Evolutionary conservation across 2,888 invertebrate species (phyloP), one percentile per base, ranked within the genome.

Genomic region (Cheilosia grossa): DNA sequence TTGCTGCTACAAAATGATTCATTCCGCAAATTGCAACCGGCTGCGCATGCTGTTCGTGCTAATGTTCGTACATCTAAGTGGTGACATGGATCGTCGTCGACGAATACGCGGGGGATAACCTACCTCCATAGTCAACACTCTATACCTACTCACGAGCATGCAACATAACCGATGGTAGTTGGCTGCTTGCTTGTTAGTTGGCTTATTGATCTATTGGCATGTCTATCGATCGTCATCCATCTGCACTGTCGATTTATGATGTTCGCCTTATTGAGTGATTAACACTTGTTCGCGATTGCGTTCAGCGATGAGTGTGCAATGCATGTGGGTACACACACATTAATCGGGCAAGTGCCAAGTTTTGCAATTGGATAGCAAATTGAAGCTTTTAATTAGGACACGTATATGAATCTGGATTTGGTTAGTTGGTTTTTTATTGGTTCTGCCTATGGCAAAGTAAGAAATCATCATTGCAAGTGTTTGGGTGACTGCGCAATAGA

Each of bases 201-300:
- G 74, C 27, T 78, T 69, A 61, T 78, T 78, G 69, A 69, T 78
- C 53, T 69, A 78, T 69, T 69, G 69, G 61, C 69, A 78, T 61
- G 77, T 78, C 77, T 69, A 44, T 54, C 42, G 54, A 78, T 78
- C 77, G 69, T 61, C 77, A 77, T 78, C 67, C 77, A 77, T 77
- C 61, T 69, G 54, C 13, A 30, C 59, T 78, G 69, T 78, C 69
- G 69, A 61, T 78, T 78, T 69, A 69, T 56, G 69, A 78, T 69
- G 61, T 47, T 78, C 24, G 69, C 69, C 37, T 78, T 69, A 78
- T 78, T 78, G 61, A 78, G 61, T 69, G 77, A 78, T 77, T 77
- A 77, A 78, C 77, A 78, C 63, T 78, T 78, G 69, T 69, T 63
- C n/a, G 44, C 61, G 69, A 69, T 78, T 69, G 61, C 47, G 24